Percentiles rank a stretch among this genome's conserved stretches.
These are phyloP conservation scores for Solea solea DNA, from an alignment of 2,113 vertebrate genomes.

Conservation along the genomic window DNA sequence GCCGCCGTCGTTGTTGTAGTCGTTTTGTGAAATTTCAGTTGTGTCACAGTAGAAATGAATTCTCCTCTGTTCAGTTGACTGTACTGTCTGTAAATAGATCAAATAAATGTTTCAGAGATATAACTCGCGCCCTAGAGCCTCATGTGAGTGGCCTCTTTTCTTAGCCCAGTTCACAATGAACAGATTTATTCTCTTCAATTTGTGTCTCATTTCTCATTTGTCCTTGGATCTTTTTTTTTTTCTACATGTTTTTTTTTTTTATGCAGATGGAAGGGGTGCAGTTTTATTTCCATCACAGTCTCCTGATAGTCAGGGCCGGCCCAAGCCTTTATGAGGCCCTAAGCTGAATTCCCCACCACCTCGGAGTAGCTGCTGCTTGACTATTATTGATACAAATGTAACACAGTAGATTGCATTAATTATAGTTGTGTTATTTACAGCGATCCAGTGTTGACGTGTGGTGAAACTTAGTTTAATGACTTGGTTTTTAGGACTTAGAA, in stretches of 20 bases:
- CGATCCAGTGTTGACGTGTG: no score
- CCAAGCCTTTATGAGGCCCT: background rate
- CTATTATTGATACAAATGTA: no score
- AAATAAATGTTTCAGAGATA: slow-evolving; percentile 83
- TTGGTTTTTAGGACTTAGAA: no score
- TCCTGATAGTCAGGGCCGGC: background rate
- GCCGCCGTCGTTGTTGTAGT: slow-evolving; percentile 38
- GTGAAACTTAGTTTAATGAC: no score
- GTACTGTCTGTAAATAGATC: slow-evolving; percentile 78
- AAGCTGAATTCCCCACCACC: no score
- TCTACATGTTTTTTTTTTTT: no score
- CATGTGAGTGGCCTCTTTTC: slow-evolving; percentile 47
- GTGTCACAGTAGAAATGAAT: slow-evolving; percentile 45
- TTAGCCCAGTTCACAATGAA: slow-evolving; percentile 14
- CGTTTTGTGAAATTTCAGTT: slow-evolving; percentile 63
- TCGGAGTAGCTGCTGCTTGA: no score
- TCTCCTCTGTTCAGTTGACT: slow-evolving; percentile 60
- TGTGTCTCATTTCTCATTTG: background rate
- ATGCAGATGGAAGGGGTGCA: background rate
- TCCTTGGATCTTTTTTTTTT: background rate
- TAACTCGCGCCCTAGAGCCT: slow-evolving; percentile 52
- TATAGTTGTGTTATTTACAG: no score
- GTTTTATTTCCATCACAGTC: background rate
- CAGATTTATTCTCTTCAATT: slow-evolving; percentile 1
- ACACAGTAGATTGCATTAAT: no score